Evolutionary conservation across 2,888 invertebrate species (phyloP).

Genomic region (Molanna angustata): DNA sequence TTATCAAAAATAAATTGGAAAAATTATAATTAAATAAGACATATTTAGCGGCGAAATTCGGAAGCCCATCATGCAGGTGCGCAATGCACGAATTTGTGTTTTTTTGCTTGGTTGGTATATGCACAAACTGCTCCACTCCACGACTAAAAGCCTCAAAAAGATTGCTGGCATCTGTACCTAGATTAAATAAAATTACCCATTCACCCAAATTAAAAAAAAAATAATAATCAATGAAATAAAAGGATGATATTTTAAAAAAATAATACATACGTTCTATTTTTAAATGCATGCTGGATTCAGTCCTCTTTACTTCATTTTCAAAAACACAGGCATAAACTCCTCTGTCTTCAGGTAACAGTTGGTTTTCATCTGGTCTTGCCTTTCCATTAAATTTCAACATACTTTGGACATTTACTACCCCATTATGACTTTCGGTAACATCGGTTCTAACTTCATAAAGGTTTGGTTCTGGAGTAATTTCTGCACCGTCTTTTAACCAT

Average conservation of each 20-base stretch:
- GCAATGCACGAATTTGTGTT: too few relatives aligned
- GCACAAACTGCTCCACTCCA: too few relatives aligned
- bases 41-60: too few relatives aligned
- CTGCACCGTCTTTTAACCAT: constrained; percentile 84
- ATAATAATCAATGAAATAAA: too few relatives aligned
- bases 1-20: not conserved
- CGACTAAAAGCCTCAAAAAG: too few relatives aligned
- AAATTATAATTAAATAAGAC: too few relatives aligned
- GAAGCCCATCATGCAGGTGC: too few relatives aligned
- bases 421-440: constrained; percentile 72
- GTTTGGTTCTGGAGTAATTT: constrained; percentile 72
- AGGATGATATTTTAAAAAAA: not conserved
- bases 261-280: constrained; percentile 79
- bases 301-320: constrained; percentile 84
- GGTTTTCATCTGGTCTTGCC: constrained; percentile 71
- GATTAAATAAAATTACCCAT: too few relatives aligned
- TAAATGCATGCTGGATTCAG: constrained; percentile 86
- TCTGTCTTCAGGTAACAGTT: constrained; percentile 78
- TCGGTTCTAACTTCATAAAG: constrained; percentile 80
- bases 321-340: constrained; percentile 86
- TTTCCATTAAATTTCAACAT: constrained; percentile 77
- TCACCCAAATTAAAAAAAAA: not conserved
- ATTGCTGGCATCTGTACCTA: too few relatives aligned
- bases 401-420: constrained; percentile 80
- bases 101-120: too few relatives aligned